These are phyloP conservation scores for Rhodeus uyekii DNA, from an alignment of 2,797 vertebrate genomes.

Conservation along the genomic window DNA sequence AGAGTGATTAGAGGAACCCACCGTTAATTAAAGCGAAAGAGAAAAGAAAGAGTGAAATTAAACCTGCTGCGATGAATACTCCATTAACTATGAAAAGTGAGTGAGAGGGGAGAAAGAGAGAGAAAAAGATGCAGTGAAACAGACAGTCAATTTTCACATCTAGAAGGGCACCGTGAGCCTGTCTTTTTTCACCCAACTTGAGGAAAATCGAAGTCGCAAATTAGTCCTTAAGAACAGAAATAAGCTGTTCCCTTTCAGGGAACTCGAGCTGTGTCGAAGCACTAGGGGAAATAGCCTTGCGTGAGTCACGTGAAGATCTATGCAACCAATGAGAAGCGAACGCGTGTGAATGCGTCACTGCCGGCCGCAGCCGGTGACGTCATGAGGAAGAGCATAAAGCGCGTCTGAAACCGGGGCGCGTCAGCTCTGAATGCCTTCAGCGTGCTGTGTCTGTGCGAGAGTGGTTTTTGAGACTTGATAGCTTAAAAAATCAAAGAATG, in stretches of 20 bases:
- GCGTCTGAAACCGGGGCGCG: too few relatives aligned
- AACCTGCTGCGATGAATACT: constrained; percentile 44
- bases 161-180: constrained; percentile 11
- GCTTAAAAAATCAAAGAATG: too few relatives aligned
- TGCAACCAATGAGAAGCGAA: too few relatives aligned
- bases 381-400: too few relatives aligned
- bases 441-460: too few relatives aligned
- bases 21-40: constrained; percentile 51
- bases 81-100: constrained; percentile 43
- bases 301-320: too few relatives aligned
- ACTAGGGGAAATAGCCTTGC: too few relatives aligned
- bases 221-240: constrained; percentile 33
- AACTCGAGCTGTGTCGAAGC: too few relatives aligned
- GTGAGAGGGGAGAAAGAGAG: background rate
- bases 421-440: too few relatives aligned
- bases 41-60: constrained; percentile 46
- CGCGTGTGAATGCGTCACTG: too few relatives aligned
- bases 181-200: constrained; percentile 24
- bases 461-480: too few relatives aligned
- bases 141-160: constrained; percentile 33
- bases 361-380: too few relatives aligned
- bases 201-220: constrained; percentile 40
- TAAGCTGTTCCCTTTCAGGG: constrained; percentile 22
- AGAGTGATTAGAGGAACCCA: constrained; percentile 37
- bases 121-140: constrained; percentile 19